Evolutionary conservation across 2,113 vertebrate genomes (phyloP), one percentile per base, ranked within the genome.

Genomic region (Python bivittatus): DNA sequence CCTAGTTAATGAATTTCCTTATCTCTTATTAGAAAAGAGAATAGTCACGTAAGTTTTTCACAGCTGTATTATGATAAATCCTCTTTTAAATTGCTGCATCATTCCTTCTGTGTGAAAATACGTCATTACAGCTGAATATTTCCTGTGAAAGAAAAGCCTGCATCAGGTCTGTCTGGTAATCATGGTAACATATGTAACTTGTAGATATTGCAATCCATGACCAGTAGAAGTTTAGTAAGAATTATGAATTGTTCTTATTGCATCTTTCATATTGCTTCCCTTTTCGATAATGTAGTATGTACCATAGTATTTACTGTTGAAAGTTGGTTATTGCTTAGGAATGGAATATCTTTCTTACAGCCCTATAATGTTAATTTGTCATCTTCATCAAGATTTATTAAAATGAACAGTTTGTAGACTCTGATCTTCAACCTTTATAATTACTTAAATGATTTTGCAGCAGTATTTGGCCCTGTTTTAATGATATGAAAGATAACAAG

Each of bases 41-140:
- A 95, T 1, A 93, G 72, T 93, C 93, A 93, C 94, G 93, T 27
- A 93, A 92, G 95, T 85, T 94, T 95, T 29, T 53, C 58, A 90
- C 29, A 92, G 42, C 88, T 94, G 84, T 96, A 94, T 93, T 94
- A 64, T 91, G 94, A 2, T 0, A 42, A 93, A 83, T 60, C 48
- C 8, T 79, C 79, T 92, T 94, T 96, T 57, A 91, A 68, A 88
- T 79, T 92, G 86, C 72, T 57, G 92, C 93, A 88, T 94, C 17
- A 64, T 44, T 20, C 22, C 86, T 15, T 54, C 90, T 61, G 72
- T 23, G 52, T 13, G 54, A 29, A 42, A 91, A 68, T 0, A 0
- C 84, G 92, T 93, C 94, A 86, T 93, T 90, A 3, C 56, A 60
- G 11, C 17, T 92, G 52, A 54, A 90, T 52, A 0, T 0, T 68